A percentile compares a stretch with the other conserved stretches of the same genome.
Conservation (phyloP, 1,140 invertebrate genomes). For the Drosophila trapezifrons region DNA sequence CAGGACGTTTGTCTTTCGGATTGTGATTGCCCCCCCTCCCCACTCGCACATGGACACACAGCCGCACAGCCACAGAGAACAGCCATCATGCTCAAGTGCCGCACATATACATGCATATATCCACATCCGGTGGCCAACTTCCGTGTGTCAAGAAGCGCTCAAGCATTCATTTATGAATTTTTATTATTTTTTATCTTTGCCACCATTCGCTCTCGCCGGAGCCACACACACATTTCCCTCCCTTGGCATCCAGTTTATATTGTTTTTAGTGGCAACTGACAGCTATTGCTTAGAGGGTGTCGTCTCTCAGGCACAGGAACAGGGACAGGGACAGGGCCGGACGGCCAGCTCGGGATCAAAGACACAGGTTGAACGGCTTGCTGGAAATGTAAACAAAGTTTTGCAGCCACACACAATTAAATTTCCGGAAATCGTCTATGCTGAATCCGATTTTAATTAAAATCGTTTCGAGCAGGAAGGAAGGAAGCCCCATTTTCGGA, state of each 20-base stretch:
- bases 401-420: conserved; percentile 72
- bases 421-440: conserved; percentile 72
- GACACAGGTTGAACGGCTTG: conserved; percentile 20
- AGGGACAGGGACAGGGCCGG: neutral
- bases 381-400: conserved; percentile 65
- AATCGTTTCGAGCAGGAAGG: conserved; percentile 68
- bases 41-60: conserved; percentile 11
- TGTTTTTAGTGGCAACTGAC: conserved; percentile 49
- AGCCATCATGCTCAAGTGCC: conserved; percentile 33
- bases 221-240: conserved; percentile 13
- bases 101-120: conserved; percentile 19
- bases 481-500: conserved; percentile 58
- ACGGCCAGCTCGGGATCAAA: conserved; percentile 52
- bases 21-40: conserved; percentile 29
- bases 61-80: conserved; percentile 19
- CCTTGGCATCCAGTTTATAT: conserved; percentile 34
- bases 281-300: conserved; percentile 48
- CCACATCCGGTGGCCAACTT: conserved; percentile 68
- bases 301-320: neutral
- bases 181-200: conserved; percentile 73
- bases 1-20: conserved; percentile 43
- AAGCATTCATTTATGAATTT: conserved; percentile 79
- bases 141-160: conserved; percentile 76
- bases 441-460: conserved; percentile 81
- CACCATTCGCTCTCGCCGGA: conserved; percentile 32